Evolutionary conservation across 2,797 vertebrate species (phyloP), one percentile per base, ranked within the genome.

Genomic region (Discoglossus pictus): DNA sequence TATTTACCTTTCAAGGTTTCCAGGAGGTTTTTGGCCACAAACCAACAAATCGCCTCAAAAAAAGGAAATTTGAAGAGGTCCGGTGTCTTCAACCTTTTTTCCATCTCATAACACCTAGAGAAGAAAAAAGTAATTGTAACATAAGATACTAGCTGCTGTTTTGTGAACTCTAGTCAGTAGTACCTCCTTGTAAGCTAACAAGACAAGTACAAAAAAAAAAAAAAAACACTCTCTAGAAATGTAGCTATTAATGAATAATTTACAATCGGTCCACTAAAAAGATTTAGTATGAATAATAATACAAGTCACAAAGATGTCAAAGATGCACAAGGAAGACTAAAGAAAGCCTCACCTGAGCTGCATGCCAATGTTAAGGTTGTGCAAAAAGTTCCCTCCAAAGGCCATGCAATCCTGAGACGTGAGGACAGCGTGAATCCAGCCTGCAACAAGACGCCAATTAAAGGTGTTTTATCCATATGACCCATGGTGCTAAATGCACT

Each of bases 321-420:
- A 12, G 11, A 55, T 6, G 38, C 13, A 3, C 10, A 21, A 9
- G 15, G 6, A 8, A 10, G 3, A n/a, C 46, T 62, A 25, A 61
- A 13, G n/a, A 24, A 42, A 73, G 18, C 86, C 84, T 79, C 76
- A 98, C 97, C 96, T 98, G 93, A 99, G 96, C 89, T 99, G 97
- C 97, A 99, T 99, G 91, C 91, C 92, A 80, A 99, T 99, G 79
- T 98, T 98, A 78, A 99, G 96, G 88, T 99, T 98, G 88, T 99
- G 97, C 83, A 99, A 93, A 87, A 99, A 99, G 85, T 99, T 99
- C 68, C 97, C 97, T 75, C 97, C 97, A 55, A 98, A 99, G 55
- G 97, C 97, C 96, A 99, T 99, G 90, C 96, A 98, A 89, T 99
- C 97, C 92, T 98, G 93, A 93, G 97, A 97, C 53, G 97, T 99